Conservation (phyloP, 2,113 vertebrate genomes). For the Burhinus oedicnemus region DNA sequence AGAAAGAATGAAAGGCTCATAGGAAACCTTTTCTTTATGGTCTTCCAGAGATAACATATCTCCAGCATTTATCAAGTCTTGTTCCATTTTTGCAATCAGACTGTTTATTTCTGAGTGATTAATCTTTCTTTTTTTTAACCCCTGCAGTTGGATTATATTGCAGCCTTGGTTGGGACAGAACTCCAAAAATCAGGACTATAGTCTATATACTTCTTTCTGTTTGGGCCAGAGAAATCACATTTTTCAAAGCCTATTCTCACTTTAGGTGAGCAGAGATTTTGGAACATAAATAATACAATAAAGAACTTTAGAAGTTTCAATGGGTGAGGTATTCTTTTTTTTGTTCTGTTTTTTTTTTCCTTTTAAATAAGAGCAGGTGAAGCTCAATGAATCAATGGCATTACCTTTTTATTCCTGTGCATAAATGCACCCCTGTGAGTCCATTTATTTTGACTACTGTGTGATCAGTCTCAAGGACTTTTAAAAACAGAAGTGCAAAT, state of each 20-base stretch:
- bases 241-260: not conserved
- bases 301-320: not conserved
- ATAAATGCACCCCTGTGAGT: not conserved
- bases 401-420: not conserved
- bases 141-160: not conserved
- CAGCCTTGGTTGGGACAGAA: not conserved
- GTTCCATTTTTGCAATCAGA: not conserved
- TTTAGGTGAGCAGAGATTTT: not conserved
- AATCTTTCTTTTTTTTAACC: not conserved
- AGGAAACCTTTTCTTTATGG: constrained; percentile 2
- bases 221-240: not conserved
- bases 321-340: not conserved
- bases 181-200: not conserved
- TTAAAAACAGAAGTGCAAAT: not conserved
- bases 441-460: not conserved
- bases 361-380: not conserved
- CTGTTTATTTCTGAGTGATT: not conserved
- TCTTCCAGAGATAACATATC: not conserved
- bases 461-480: not conserved
- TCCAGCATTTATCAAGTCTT: constrained; percentile 5
- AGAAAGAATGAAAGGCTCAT: not conserved
- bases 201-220: not conserved
- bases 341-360: not conserved
- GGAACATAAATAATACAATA: not conserved
- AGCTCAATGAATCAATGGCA: not conserved